Conservation (phyloP, 2,797 vertebrate species). For the Alcedo quadribrachys region DNA sequence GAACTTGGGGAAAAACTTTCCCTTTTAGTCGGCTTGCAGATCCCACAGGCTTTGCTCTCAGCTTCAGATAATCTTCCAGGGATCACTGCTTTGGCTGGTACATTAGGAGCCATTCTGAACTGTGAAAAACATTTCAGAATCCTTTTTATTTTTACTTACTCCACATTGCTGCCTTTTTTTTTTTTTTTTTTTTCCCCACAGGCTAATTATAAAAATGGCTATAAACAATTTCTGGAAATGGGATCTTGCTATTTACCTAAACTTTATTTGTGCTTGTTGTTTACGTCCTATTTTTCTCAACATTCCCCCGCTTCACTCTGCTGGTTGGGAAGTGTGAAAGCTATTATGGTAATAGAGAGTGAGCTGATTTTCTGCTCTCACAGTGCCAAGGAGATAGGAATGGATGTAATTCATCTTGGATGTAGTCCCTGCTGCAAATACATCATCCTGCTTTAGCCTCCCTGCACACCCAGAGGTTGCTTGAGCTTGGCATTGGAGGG, state of each 20-base stretch:
- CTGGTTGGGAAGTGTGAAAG: constrained; percentile 46
- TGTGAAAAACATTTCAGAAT: background rate
- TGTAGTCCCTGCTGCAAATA: background rate
- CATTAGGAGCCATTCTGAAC: background rate
- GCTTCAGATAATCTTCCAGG: background rate
- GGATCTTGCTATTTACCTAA: background rate
- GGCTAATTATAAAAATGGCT: constrained; percentile 1
- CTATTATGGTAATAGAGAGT: constrained; percentile 35
- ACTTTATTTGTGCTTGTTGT: background rate
- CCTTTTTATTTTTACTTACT: background rate
- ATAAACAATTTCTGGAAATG: constrained; percentile 11
- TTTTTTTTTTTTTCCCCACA: too few species aligned
- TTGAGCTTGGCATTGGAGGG: background rate
- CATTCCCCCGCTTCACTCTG: background rate
- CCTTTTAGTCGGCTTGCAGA: background rate
- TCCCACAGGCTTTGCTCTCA: background rate
- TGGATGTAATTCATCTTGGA: constrained; percentile 36
- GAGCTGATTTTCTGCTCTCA: constrained; percentile 19
- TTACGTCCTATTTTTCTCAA: background rate
- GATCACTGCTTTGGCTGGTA: constrained; percentile 1
- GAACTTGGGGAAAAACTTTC: background rate
- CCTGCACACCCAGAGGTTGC: background rate
- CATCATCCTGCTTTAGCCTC: background rate
- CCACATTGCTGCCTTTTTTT: background rate
- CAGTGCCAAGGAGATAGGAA: constrained; percentile 20